A percentile compares a stretch with the other conserved stretches of the same genome.
Conservation (phyloP, 2,797 vertebrate species). For the Danio tinwini region DNA sequence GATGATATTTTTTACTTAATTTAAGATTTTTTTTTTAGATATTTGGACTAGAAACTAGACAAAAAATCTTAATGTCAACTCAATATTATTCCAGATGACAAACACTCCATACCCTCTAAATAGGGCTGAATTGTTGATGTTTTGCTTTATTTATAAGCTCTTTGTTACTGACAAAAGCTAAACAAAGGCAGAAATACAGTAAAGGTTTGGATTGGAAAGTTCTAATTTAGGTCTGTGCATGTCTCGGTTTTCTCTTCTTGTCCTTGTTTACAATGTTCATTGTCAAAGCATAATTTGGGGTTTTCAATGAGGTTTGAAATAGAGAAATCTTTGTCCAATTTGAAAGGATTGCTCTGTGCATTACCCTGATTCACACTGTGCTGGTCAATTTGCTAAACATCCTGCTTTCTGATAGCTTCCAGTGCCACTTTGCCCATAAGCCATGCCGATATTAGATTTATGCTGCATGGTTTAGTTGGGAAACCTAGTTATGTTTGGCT, state of each 20-base stretch:
- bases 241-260: neutral
- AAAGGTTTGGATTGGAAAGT: slow-evolving; percentile 10
- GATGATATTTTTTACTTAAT: too few relatives aligned
- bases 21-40: too few relatives aligned
- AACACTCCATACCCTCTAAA: too few relatives aligned
- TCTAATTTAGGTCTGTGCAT: neutral
- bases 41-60: too few relatives aligned
- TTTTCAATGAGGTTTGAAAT: neutral
- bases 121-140: too few relatives aligned
- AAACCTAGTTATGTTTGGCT: neutral
- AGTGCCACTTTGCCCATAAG: neutral
- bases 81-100: too few relatives aligned
- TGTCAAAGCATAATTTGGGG: neutral
- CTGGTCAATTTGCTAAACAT: neutral
- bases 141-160: too few relatives aligned
- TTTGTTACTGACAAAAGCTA: neutral
- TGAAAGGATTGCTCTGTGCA: neutral
- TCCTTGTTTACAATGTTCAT: slow-evolving; percentile 9
- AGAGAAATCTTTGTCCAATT: slow-evolving; percentile 1
- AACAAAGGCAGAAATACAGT: neutral
- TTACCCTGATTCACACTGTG: neutral
- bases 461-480: neutral
- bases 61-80: too few relatives aligned
- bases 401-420: neutral
- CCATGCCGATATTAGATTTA: neutral